Conservation (phyloP, 1,140 invertebrate genomes). For the Ceratitis capitata region DNA sequence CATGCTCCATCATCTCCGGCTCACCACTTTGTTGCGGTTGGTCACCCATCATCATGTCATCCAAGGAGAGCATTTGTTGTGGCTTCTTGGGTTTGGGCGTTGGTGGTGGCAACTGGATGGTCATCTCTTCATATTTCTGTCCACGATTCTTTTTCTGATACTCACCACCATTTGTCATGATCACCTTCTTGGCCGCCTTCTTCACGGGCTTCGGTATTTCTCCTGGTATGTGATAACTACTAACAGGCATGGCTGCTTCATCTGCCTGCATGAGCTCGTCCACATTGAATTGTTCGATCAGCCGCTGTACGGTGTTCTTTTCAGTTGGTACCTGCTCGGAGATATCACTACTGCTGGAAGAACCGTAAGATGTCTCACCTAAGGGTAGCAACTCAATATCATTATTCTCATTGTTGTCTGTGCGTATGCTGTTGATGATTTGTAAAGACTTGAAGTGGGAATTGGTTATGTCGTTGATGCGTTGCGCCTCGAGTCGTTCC, state of each 20-base stretch:
- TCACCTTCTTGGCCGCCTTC: slow-evolving; percentile 58
- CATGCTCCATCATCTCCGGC: slow-evolving; percentile 45
- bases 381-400: slow-evolving; percentile 59
- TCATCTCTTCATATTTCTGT: slow-evolving; percentile 48
- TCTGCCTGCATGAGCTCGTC: slow-evolving; percentile 58
- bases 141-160: slow-evolving; percentile 44
- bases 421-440: slow-evolving; percentile 61
- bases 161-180: background rate
- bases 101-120: slow-evolving; percentile 38
- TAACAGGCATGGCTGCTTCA: slow-evolving; percentile 43
- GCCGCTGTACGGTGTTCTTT: slow-evolving; percentile 46
- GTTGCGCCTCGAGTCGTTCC: slow-evolving; percentile 59
- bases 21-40: slow-evolving; percentile 50
- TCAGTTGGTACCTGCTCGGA: slow-evolving; percentile 41
- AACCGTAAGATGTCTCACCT: slow-evolving; percentile 35
- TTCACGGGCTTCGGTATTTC: slow-evolving; percentile 60
- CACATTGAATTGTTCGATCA: slow-evolving; percentile 52
- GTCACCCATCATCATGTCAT: slow-evolving; percentile 64
- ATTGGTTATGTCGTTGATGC: slow-evolving; percentile 61
- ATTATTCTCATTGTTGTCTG: slow-evolving; percentile 64
- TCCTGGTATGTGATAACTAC: slow-evolving; percentile 49
- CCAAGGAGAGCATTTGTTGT: slow-evolving; percentile 20
- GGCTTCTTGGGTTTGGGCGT: slow-evolving; percentile 43
- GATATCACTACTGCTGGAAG: background rate
- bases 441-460: slow-evolving; percentile 63